These are phyloP conservation scores for Drosophila tani DNA, from an alignment of 1,140 invertebrate genomes.

Conservation along the genomic window DNA sequence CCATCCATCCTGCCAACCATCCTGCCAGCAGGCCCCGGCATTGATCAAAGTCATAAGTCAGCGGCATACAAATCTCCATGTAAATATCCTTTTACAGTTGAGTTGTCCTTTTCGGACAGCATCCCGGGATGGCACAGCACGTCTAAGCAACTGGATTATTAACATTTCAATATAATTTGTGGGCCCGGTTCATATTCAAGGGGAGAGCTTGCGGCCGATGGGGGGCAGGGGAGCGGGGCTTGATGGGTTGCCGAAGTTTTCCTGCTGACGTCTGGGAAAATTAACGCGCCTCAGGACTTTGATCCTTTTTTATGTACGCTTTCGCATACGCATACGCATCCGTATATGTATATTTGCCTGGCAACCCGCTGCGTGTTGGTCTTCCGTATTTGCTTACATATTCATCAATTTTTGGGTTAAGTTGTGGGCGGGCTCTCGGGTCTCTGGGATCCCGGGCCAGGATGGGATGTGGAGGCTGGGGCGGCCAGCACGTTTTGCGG, in stretches of 20 bases:
- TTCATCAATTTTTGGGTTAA: slow-evolving; percentile 83
- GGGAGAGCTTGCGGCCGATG: neutral
- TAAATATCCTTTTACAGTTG: slow-evolving; percentile 80
- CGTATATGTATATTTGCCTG: slow-evolving; percentile 45
- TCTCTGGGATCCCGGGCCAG: neutral
- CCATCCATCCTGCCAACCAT: neutral
- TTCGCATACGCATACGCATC: slow-evolving; percentile 5
- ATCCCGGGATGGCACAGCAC: slow-evolving; percentile 57
- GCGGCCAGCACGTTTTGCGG: slow-evolving; percentile 70
- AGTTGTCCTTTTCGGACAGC: slow-evolving; percentile 72
- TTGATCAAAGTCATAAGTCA: slow-evolving; percentile 84
- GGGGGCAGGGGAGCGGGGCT: neutral
- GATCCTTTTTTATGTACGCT: slow-evolving; percentile 68
- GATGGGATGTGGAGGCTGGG: slow-evolving; percentile 1
- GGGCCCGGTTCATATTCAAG: slow-evolving; percentile 54
- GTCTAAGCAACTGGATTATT: slow-evolving; percentile 81
- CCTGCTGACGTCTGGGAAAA: slow-evolving; percentile 77
- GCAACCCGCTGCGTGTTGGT: slow-evolving; percentile 62
- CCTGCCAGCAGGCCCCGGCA: slow-evolving; percentile 19
- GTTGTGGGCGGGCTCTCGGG: slow-evolving; percentile 57
- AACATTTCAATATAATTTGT: slow-evolving; percentile 84
- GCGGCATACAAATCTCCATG: slow-evolving; percentile 75
- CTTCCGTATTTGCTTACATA: slow-evolving; percentile 77
- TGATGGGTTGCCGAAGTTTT: slow-evolving; percentile 55
- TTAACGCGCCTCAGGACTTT: slow-evolving; percentile 80